Evolutionary conservation across 1,140 invertebrate species (phyloP), one percentile per base, ranked within the genome.

Genomic region (Apis laboriosa): DNA sequence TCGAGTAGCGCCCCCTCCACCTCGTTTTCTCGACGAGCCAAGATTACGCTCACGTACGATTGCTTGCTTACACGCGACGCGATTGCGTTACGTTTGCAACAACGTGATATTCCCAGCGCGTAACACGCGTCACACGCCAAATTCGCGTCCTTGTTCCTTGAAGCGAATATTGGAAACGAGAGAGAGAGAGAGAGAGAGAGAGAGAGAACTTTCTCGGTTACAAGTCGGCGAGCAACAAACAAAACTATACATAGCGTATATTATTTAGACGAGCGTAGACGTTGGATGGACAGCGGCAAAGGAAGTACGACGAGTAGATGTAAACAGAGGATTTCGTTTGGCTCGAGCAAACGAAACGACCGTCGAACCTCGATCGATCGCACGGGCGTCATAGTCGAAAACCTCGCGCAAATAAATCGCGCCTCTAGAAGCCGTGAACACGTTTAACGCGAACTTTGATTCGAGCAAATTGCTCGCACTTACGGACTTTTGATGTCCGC

Each of bases 381-480:
- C 28, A 28, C 1, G 1, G 28, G 28, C 28, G 77, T 17, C 87
- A 80, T 24, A 24, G 24, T 24, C 24, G 24, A 24, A 89, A 86
- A 64, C 77, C 78, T 84, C 84, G 78, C 0, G 79, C 84, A 88
- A 89, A 89, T 88, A 86, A 88, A 76, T 60, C 55, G 56, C 43
- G 13, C 43, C 84, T 61, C 43, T 84, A 66, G 75, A 68, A 28
- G 61, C 66, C 73, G 80, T 83, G 85, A 81, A 89, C 84, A 68
- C 81, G 63, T 89, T 84, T 77, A 88, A 89, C 88, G 86, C 81
- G 78, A 88, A 89, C 77, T 89, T 77, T 86, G 81, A 89, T 89
- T 89, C 74, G 88, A 86, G 88, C 84, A 88, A 89, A 89, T 89
- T 89, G 87, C 86, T 24, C 24, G 24, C 88, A 88, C 84, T 89